A percentile compares a stretch with the other conserved stretches of the same genome.
Evolutionary conservation across 2,888 invertebrate species (phyloP).

Genomic region (Acanthopleura granulata): DNA sequence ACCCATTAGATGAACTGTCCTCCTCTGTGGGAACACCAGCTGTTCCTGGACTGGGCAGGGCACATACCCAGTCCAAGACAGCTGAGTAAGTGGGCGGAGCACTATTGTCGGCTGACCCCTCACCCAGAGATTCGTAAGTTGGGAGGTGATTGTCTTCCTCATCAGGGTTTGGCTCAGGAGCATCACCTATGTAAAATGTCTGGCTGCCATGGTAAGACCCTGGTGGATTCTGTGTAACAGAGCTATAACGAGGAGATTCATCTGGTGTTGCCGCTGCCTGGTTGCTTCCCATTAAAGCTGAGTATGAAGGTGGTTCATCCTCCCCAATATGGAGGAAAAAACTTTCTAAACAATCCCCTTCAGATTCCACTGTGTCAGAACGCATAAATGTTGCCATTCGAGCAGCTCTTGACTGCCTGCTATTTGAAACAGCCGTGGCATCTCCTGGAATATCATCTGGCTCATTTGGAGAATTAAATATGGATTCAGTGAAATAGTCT

Average conservation of each 20-base stretch:
- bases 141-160: background rate
- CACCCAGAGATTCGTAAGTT: slow-evolving; percentile 3
- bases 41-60: background rate
- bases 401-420: slow-evolving; percentile 11
- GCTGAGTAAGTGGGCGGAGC: background rate
- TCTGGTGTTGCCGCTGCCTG: background rate
- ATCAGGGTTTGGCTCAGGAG: background rate
- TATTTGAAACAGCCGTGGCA: background rate
- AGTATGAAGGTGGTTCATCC: background rate
- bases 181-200: background rate
- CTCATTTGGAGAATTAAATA: background rate
- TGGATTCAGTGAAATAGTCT: slow-evolving; percentile 3
- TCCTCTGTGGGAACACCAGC: background rate
- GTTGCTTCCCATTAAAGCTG: background rate
- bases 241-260: background rate
- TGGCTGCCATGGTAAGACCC: slow-evolving; percentile 11
- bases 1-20: background rate
- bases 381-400: slow-evolving; percentile 18
- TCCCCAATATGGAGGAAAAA: slow-evolving; percentile 6
- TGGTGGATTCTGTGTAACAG: background rate
- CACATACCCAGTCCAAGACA: slow-evolving; percentile 7
- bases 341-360: slow-evolving; percentile 16
- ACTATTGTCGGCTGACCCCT: background rate
- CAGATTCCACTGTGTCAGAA: slow-evolving; percentile 8
- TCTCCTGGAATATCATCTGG: background rate